A percentile compares a stretch with the other conserved stretches of the same genome.
Evolutionary conservation across 2,888 invertebrate species (phyloP).

Genomic region (Callosobruchus maculatus): DNA sequence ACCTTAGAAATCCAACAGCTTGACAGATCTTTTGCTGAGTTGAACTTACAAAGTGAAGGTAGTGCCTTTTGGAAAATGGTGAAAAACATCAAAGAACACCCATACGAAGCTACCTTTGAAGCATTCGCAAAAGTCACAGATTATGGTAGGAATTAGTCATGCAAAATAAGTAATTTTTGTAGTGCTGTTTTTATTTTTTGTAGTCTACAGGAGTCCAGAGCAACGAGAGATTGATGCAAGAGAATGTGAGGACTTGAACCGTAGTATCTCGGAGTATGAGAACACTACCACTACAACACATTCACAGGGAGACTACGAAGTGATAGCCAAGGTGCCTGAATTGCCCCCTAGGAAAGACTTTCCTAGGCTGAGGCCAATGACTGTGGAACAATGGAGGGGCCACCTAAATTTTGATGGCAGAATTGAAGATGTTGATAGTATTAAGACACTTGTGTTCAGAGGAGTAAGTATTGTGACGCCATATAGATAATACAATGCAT

Average conservation of each 20-base stretch:
- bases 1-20: constrained; percentile 65
- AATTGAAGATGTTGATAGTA: constrained; percentile 70
- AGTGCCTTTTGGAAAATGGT: constrained; percentile 63
- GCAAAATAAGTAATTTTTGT: not conserved
- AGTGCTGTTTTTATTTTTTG: constrained; percentile 8
- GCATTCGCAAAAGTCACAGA: constrained; percentile 85
- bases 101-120: constrained; percentile 79
- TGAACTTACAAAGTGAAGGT: constrained; percentile 72
- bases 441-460: constrained; percentile 85
- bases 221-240: constrained; percentile 61
- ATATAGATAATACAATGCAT: no score
- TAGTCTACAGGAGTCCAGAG: constrained; percentile 62
- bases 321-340: constrained; percentile 63
- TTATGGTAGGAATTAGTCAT: constrained; percentile 55
- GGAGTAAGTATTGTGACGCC: constrained; percentile 66
- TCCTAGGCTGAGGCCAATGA: constrained; percentile 70
- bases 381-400: constrained; percentile 76
- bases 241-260: constrained; percentile 60
- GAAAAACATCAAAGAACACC: constrained; percentile 61
- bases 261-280: constrained; percentile 52
- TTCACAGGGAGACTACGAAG: constrained; percentile 69
- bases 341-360: constrained; percentile 67
- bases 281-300: constrained; percentile 48
- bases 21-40: constrained; percentile 81
- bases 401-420: constrained; percentile 78